Base-by-base conservation (phyloP, 2,888 invertebrate genomes). In the Polyommatus iphigenia region DNA sequence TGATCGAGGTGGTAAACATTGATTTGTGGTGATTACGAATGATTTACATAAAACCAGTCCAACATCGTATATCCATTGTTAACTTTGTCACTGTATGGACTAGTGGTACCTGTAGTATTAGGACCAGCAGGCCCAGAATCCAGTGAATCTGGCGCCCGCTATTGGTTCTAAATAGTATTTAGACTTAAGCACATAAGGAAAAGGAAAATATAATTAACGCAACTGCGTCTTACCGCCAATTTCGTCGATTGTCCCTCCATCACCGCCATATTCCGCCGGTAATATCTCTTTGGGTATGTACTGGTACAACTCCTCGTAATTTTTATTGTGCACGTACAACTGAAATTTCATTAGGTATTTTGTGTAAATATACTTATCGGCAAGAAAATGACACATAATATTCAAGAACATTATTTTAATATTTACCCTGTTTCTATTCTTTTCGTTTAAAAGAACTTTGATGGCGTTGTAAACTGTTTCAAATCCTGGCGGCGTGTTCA, bases 201-300 rank as follows among this genome's bases (percentile, higher is more conserved):
- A 54, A 54, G 46, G 10, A 10, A 13, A 46, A 41, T 46, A 10
- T 10, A 46, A 10, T 41, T 41, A 41, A 41, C 41, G 10, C 41
- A 41, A 41, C 10, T 10, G 10, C 46, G 0, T 41, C 78, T 79
- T 84, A 90, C 91, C 87, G 80, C 83, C 83, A 75, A 95, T 89
- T 82, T 94, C 93, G 78, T 89, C 87, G 2, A 95, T 85, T 7
- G 95, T 89, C 1, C 95, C 95, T 46, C 93, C 95, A 15, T 92
- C 91, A 0, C 96, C 96, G 15, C 96, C 96, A 84, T 96, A 96
- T 84, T 96, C 96, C 10, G 86, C 87, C 0, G 96, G 96, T 73
- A 96, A 87, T 71, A 95, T 88, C 3, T 94, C 91, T 81, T 94
- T 93, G 0, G 96, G 95, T 29, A 96, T 90, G 76, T 91, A 83